Evolutionary conservation across 2,797 vertebrate genomes (phyloP), one percentile per base, ranked within the genome.

Genomic region (Carduelis carduelis): DNA sequence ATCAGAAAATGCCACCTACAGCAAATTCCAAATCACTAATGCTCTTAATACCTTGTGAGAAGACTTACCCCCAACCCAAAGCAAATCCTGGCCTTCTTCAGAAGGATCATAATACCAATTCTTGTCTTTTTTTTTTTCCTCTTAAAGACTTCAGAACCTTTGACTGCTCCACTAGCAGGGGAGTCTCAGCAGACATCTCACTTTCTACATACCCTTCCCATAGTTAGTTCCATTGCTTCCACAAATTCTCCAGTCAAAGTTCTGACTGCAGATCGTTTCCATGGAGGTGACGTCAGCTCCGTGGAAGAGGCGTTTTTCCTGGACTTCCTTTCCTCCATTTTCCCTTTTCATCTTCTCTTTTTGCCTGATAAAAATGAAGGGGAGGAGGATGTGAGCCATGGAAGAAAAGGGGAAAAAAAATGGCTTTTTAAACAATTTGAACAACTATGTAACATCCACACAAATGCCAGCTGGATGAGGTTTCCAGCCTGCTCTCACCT

Each of bases 201-300:
- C 28, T 69, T 69, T 60, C 53, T 77, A 96, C 97, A 3, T 93
- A 99, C 99, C 99, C 97, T 97, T 98, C 74, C 99, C 99, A 9
- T 96, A 99, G 79, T 72, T 96, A 1, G 89, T 98, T 43, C 98
- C 98, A 34, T 98, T 96, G 49, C 56, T 97, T 27, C 98, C 99
- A 70, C 98, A 99, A 74, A 97, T 91, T 90, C 97, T 97, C 98
- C 98, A 99, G 97, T 99, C 98, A 60, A 99, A 99, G 95, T 99
- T 99, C 68, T 97, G 75, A 41, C 2, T 14, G 80, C 99, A 99
- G 95, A 99, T 98, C n/a, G 90, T 89, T 4, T 98, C 89, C 6
- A 98, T 10, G 2, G 89, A 24, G 44, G 60, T 24, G 1, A 22
- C 6, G 5, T 96, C 44, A 0, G 98, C 98, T 68, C 99, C 99